Base-by-base conservation (phyloP, 2,797 vertebrate genomes). In the Picus viridis region DNA sequence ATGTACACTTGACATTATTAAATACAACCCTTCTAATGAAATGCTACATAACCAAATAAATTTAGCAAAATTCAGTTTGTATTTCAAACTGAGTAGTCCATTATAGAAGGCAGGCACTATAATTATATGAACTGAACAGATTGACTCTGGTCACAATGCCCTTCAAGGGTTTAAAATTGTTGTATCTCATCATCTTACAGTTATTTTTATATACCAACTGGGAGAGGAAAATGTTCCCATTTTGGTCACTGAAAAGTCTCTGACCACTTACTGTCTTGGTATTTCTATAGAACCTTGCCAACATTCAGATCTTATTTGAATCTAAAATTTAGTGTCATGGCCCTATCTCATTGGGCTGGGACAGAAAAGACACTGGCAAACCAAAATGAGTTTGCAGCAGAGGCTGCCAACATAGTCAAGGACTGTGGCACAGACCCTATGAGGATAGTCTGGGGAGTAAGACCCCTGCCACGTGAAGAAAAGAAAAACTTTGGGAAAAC, bases 321-420 rank as follows among this genome's bases (percentile, higher is more conserved):
- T 51, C 69, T 39, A 78, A 80, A 89, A 63, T 72, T 58, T 23
- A 29, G 16, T 49, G 19, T 47, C 16, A 13, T 19, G 18, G 32
- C 56, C 16, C 20, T 36, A 47, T 12, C 43, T 36, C 26, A 43
- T 17, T 9, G 16, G n/a, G n/a, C n/a, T n/a, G n/a, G 4, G 9
- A 63, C 8, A 57, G 11, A 82, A 75, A 75, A 72, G 19, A 0
- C n/a, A 64, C 26, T 7, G 45, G 41, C 32, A 32, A 91, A 64
- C 29, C 29, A 26, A 36, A 85, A 54, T 1, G 18, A 54, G 47
- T 26, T 64, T 53, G 34, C n/a, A 59, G 39, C 20, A 84, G 57
- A 79, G 10, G 23, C 20, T 34, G 54, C 16, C 10, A 43, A 29
- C 16, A 7, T 2, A 32, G 14, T 0, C 1, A 0, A 22, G 10